Conservation (phyloP, 1,140 invertebrate genomes). For the Drosophila biarmipes region DNA sequence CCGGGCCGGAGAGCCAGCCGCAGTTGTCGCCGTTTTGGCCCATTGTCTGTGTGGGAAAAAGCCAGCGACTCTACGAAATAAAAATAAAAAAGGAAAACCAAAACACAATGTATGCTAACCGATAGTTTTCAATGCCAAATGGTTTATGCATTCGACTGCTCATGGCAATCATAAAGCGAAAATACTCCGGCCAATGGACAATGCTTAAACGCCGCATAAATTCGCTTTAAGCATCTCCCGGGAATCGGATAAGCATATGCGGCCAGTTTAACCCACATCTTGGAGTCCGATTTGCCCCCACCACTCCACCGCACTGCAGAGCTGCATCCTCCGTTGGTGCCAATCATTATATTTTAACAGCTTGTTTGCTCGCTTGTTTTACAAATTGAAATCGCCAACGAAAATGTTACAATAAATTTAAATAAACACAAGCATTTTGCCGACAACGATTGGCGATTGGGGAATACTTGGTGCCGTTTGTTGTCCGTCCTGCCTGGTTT, state of each 20-base stretch:
- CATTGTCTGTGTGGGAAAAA: slow-evolving; percentile 82
- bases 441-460: slow-evolving; percentile 37
- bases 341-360: slow-evolving; percentile 83
- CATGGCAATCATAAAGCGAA: slow-evolving; percentile 75
- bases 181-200: slow-evolving; percentile 57
- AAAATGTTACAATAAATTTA: slow-evolving; percentile 83
- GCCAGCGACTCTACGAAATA: slow-evolving; percentile 57
- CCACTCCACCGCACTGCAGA: neutral
- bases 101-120: slow-evolving; percentile 69
- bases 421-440: slow-evolving; percentile 79
- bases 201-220: slow-evolving; percentile 77
- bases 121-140: slow-evolving; percentile 79
- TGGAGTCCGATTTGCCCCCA: slow-evolving; percentile 14
- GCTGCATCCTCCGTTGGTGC: slow-evolving; percentile 39
- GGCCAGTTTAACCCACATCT: slow-evolving; percentile 73
- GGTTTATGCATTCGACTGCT: slow-evolving; percentile 73
- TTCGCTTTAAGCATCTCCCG: slow-evolving; percentile 50
- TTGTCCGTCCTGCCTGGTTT: slow-evolving; percentile 30
- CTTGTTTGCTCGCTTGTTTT: slow-evolving; percentile 83
- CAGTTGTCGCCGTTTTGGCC: slow-evolving; percentile 56
- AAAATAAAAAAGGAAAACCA: slow-evolving; percentile 12
- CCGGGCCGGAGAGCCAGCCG: slow-evolving; percentile 23
- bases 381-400: slow-evolving; percentile 82
- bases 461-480: slow-evolving; percentile 51
- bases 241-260: slow-evolving; percentile 72